Evolutionary conservation across 1,140 invertebrate genomes (phyloP), one percentile per base, ranked within the genome.

Genomic region (Globodera ellingtonae): DNA sequence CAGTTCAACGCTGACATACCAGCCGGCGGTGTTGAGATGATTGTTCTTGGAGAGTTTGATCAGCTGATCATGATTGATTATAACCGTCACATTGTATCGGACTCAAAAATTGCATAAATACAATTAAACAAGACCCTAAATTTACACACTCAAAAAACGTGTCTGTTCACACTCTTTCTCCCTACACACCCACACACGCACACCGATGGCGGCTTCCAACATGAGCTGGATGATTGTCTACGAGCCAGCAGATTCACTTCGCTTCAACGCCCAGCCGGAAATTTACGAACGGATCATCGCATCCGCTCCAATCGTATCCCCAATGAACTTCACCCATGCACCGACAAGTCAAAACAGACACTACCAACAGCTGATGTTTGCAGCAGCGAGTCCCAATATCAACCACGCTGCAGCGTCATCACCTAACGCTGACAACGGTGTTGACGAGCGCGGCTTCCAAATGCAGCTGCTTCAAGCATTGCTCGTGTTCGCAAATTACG

Each of bases 1-100:
- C 0, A 13, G 2, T 80, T 80, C 52, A 75, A 71, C 47, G 48
- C 18, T 8, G 78, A 77, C 0, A 52, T 80, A 21, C 79, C 79
- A 1, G 24, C 78, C 35, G 62, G 59, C 10, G 79, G 79, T 9
- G 66, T 80, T 72, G 70, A 72, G 21, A 72, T 72, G 70, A 21
- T 72, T 24, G 48, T 72, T 10, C 46, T 72, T 2, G 70, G 70
- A 15, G 70, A 72, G n/a, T 72, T 72, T 72, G 70, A 72, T 6
- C 70, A 72, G 6, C 6, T 72, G 70, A n/a, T 72, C 10, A 72
- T 72, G 70, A 72, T 72, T 6, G 70, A 72, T 18, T 72, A 59
- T 15, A 59, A 59, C 15, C 56, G 56, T 59, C 56, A 59, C 15
- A 59, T 59, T 18, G 56, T 59, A 72, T 72, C 70, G 6, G 70